phyloP scores from a whole-genome alignment of 2,888 invertebrate species.

The Agrochola lychnidis region DNA sequence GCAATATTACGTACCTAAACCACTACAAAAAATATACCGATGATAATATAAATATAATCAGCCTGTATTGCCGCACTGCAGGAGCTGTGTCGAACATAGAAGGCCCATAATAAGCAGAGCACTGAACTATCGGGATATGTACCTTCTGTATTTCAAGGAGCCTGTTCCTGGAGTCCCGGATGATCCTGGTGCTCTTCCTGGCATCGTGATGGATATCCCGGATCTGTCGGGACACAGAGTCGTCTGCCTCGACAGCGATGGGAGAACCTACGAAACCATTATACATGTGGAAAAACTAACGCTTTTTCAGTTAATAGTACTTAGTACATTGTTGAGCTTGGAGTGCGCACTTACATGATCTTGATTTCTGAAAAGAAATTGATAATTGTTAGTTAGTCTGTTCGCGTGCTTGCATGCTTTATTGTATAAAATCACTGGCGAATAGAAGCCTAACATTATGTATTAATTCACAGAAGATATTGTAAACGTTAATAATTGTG shows the following conservation, averaged over 20 bases:
- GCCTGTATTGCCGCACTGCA: not conserved
- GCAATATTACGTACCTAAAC: not conserved
- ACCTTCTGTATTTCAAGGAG: constrained; percentile 82
- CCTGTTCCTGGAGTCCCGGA: constrained; percentile 80
- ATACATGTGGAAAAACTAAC: not conserved
- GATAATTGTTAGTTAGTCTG: not conserved
- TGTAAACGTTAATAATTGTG: not conserved
- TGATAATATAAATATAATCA: not conserved
- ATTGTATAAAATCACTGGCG: not conserved
- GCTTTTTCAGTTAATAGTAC: not conserved
- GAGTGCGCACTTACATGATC: constrained; percentile 71
- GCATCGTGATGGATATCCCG: constrained; percentile 82
- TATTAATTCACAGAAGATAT: not conserved
- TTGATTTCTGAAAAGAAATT: constrained; percentile 74
- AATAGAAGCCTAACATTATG: not conserved
- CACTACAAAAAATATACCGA: not conserved
- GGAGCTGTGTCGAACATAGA: not conserved
- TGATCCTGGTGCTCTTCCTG: constrained; percentile 81
- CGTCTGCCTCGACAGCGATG: constrained; percentile 67
- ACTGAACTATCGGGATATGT: not conserved
- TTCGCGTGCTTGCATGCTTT: not conserved
- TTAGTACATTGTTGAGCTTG: not conserved
- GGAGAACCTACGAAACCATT: constrained; percentile 55
- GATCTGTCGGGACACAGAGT: constrained; percentile 76
- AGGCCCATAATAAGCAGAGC: not conserved